Base-by-base conservation (phyloP, 64 coral and sea anemone species). In the Pocillopora verrucosa region DNA sequence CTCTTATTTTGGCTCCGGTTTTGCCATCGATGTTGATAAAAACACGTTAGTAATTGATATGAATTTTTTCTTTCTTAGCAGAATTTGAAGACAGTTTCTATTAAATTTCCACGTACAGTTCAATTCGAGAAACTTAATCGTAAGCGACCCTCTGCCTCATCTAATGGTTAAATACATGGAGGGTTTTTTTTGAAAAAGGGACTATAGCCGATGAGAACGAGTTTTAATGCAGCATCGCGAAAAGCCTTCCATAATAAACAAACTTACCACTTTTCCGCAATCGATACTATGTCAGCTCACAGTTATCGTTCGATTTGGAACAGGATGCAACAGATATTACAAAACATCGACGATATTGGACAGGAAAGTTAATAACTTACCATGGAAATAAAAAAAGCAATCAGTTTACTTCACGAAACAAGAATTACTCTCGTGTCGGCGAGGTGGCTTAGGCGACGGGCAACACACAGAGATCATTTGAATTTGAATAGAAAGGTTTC, bases 401-500 rank as follows among this genome's bases (percentile, higher is more conserved):
- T 72, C 4, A 57, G 77, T 20, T 10, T 25, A 25, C 11, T n/a
- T 70, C 25, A 25, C 67, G 20, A 24, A 11, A 7, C 25, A 25
- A 20, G 1, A 70, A 24, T 70, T 11, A 24, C 25, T 57, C 20
- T 85, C 19, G 5, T 34, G 22, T 38, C 12, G 57, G 72, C 34
- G 72, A 72, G 82, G 82, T 41, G 82, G 19, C 35, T 72, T 56
- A 56, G 11, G 10, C 7, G 56, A 37, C 45, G 24, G 65, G 25
- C 10, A 20, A 57, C 37, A 2, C 26, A 41, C 4, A 2, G 61
- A 57, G 63, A 16, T 72, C 10, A 85, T 85, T 85, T 85, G 82
- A 85, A 85, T 85, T 72, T 85, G 82, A 85, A 85, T 85, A 58
- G 82, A 11, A 72, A 12, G 20, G 10, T 41, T 85, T 19, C 5